A percentile compares a stretch with the other conserved stretches of the same genome.
Conservation (phyloP, 1,140 invertebrate species). For the Leptopilina clavipes region DNA sequence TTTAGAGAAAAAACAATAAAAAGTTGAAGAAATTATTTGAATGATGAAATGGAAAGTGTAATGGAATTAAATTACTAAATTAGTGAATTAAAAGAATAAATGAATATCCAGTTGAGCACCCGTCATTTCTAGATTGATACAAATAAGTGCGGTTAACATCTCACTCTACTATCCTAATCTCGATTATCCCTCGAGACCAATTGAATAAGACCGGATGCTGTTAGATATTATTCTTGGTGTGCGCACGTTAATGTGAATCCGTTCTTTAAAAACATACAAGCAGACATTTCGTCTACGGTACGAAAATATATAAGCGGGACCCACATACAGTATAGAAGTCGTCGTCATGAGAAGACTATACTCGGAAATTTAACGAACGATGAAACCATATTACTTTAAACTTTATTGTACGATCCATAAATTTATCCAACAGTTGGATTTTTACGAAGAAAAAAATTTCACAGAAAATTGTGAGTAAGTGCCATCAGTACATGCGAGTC, state of each 20-base stretch:
- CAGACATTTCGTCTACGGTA: not conserved
- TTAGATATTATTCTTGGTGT: conserved; percentile 48
- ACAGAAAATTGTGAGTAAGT: conserved; percentile 6
- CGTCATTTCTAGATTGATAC: not conserved
- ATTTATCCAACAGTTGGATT: not conserved
- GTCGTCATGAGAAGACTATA: not conserved
- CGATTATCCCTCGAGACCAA: conserved; percentile 63
- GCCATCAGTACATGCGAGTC: not conserved
- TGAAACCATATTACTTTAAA: not conserved
- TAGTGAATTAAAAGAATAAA: not conserved
- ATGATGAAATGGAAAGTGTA: too few species aligned
- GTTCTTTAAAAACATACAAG: not conserved
- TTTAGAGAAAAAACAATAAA: too few species aligned
- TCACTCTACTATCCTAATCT: conserved; percentile 59
- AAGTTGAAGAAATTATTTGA: too few species aligned
- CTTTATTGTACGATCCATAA: conserved; percentile 14
- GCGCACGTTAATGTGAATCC: not conserved
- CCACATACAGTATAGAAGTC: not conserved
- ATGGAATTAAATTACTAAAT: too few species aligned
- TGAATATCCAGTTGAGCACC: not conserved
- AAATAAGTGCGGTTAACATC: conserved; percentile 26
- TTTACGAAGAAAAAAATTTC: not conserved
- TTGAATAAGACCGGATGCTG: conserved; percentile 62
- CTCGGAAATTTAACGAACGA: not conserved
- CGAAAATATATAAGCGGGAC: not conserved